phyloP scores from a whole-genome alignment of 2,113 vertebrate genomes.

The Spea multiplicata region DNA sequence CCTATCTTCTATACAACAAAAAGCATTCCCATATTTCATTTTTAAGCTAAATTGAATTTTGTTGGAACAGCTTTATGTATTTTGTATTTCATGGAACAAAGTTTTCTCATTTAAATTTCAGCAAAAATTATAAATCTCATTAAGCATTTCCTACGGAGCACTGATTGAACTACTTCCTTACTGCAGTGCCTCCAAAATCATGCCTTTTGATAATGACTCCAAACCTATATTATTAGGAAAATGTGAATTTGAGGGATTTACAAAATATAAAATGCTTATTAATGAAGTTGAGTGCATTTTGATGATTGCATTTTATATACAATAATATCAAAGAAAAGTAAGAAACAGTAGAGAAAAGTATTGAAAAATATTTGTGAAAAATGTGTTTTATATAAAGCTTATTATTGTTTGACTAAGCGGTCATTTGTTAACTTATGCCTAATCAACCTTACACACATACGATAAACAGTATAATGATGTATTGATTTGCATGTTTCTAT shows the following conservation, averaged over 20 bases:
- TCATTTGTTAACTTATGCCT: too few species aligned
- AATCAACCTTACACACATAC: too few species aligned
- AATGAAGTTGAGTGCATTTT: not conserved
- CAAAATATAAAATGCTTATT: not conserved
- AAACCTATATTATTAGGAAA: not conserved
- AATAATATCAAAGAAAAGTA: not conserved
- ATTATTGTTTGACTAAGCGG: too few species aligned
- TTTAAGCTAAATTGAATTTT: conserved; percentile 12
- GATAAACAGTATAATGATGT: too few species aligned
- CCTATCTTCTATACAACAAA: too few species aligned
- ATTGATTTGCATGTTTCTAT: too few species aligned
- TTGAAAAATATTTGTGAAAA: too few species aligned
- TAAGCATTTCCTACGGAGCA: conserved; percentile 5
- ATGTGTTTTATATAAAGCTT: too few species aligned
- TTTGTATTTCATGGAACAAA: conserved; percentile 20
- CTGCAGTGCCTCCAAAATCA: not conserved
- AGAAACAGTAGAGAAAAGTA: not conserved
- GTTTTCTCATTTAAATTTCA: conserved; percentile 22
- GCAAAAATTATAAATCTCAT: conserved; percentile 22
- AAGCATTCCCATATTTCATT: conserved; percentile 4
- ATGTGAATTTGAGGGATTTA: too few species aligned
- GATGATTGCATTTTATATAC: not conserved
- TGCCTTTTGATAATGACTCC: not conserved
- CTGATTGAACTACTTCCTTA: conserved; percentile 1
- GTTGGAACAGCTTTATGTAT: not conserved